Percentiles rank a stretch among this genome's conserved stretches.
phyloP scores from a whole-genome alignment of 2,797 vertebrate genomes.

The Caiman crocodilus region DNA sequence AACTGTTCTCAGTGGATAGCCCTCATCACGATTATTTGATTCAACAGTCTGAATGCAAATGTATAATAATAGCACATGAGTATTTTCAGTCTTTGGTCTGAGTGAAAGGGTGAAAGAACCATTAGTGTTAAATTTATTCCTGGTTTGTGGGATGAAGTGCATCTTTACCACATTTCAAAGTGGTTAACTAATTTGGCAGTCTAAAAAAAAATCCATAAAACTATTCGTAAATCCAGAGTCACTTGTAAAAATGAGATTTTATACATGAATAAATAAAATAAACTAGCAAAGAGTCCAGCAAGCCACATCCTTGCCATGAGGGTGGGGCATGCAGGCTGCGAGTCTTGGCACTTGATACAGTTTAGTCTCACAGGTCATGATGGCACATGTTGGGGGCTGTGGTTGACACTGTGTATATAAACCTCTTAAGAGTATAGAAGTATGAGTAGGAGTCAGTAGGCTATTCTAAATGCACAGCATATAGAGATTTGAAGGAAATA shows the following conservation, averaged over 20 bases:
- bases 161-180: background rate
- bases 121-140: background rate
- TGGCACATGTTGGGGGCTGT: background rate
- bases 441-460: too few relatives aligned
- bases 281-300: background rate
- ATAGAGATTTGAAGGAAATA: too few relatives aligned
- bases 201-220: background rate
- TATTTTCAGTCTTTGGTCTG: background rate
- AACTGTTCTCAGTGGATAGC: background rate
- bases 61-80: background rate
- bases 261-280: background rate
- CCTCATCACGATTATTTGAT: background rate
- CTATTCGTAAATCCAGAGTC: background rate
- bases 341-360: background rate
- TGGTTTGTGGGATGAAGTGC: background rate
- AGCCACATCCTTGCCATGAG: background rate
- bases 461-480: too few relatives aligned
- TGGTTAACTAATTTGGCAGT: background rate
- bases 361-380: background rate
- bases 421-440: too few relatives aligned
- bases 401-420: background rate
- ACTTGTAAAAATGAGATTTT: background rate
- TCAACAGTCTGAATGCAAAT: background rate
- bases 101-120: background rate
- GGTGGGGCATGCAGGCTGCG: background rate